phyloP scores from a whole-genome alignment of 2,797 vertebrate genomes.

The Rhabdophis nuchalis region DNA sequence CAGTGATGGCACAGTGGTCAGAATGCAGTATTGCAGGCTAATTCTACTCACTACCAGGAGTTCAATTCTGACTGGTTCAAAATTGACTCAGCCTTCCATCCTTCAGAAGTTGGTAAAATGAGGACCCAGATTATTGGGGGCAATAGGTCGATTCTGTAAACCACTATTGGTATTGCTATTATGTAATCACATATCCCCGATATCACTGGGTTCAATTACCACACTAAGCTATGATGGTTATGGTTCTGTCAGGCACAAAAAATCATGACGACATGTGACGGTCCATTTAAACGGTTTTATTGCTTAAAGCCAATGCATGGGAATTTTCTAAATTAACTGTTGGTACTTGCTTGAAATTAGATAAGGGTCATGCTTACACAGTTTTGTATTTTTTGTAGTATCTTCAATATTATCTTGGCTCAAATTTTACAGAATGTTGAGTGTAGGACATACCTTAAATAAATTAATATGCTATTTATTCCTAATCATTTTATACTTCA shows the following conservation, averaged over 20 bases:
- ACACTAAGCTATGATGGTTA: neutral
- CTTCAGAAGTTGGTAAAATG: neutral
- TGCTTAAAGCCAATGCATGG: neutral
- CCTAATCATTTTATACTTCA: neutral
- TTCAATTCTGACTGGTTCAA: neutral
- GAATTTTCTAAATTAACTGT: neutral
- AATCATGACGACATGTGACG: neutral
- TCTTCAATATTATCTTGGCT: neutral
- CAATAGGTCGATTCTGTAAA: neutral
- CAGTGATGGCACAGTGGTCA: neutral
- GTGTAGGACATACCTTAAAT: neutral
- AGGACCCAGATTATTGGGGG: neutral
- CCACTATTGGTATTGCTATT: neutral
- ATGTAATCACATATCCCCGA: neutral
- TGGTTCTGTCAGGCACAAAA: neutral
- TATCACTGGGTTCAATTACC: neutral
- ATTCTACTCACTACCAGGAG: neutral
- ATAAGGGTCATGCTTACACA: neutral
- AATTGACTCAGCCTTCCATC: neutral
- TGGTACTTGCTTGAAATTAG: neutral
- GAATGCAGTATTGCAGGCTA: neutral
- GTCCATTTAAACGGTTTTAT: neutral
- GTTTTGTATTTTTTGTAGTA: neutral
- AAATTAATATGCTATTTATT: neutral
- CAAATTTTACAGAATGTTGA: neutral